Evolutionary conservation across 2,113 vertebrate species (phyloP).

Genomic region (Ctenodactylus gundi): DNA sequence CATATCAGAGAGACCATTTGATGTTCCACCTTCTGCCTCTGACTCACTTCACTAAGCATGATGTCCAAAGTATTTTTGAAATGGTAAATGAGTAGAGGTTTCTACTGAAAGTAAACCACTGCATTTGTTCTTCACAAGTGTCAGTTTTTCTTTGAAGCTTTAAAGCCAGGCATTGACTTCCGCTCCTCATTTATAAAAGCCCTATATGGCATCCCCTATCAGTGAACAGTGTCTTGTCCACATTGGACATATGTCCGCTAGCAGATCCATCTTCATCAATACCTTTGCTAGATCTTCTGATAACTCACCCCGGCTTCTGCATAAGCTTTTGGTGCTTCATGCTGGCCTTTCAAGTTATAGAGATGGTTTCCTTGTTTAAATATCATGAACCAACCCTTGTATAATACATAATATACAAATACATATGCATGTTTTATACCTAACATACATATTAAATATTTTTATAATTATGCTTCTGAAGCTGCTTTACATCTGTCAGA

Average conservation of each 20-base stretch:
- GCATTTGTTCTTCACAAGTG: neutral
- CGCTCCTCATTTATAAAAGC: neutral
- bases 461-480: neutral
- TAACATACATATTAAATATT: no score
- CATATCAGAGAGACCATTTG: no score
- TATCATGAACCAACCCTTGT: neutral
- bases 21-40: no score
- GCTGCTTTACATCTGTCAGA: neutral
- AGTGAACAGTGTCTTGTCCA: neutral
- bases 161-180: neutral
- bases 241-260: neutral
- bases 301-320: no score
- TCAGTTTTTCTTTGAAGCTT: neutral
- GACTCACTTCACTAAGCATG: no score
- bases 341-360: neutral
- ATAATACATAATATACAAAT: no score
- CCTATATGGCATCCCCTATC: neutral
- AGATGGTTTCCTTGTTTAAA: no score
- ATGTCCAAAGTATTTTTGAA: neutral
- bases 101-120: neutral
- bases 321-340: neutral
- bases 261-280: neutral
- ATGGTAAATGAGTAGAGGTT: neutral
- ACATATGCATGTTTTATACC: no score
- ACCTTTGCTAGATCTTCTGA: no score